Evolutionary conservation across 2,888 invertebrate species (phyloP), one percentile per base, ranked within the genome.

Genomic region (Punctoribates punctum): DNA sequence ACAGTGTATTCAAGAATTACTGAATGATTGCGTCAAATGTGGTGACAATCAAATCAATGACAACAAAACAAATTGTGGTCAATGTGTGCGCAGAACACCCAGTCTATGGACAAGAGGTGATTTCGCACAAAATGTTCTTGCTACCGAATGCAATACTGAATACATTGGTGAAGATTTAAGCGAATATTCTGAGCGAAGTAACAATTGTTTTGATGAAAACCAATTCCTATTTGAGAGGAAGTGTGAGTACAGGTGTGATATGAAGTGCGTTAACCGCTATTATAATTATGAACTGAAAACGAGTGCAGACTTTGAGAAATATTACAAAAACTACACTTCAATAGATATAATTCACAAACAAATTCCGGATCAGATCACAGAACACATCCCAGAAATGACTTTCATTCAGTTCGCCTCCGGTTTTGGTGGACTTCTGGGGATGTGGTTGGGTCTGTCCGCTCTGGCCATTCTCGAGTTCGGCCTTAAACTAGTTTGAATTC

Each of bases 371-470:
- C 51, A 51, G 20, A 20, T 51, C n/a, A 51, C 20, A 4, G 51
- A 51, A 51, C 11, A 51, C 20, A n/a, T 51, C 2, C 51, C 51
- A n/a, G 51, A 51, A 11, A 51, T 20, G n/a, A 51, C 51, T n/a
- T 51, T 51, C 20, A 20, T 51, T 51, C 20, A 15, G 20, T 51
- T 20, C 11, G n/a, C 20, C 20, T 51, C 51, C 11, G 20, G 51
- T 6, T 51, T 51, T 51, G 51, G 51, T 3, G 51, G 51, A 6
- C 11, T 51, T 2, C 20, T 51, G 2, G 51, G 51, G n/a, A 51
- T 51, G 51, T 51, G 51, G 51, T 51, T 51, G 20, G 51, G 51
- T n/a, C 20, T 51, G 51, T n/a, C n/a, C 51, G 51, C 20, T 51
- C 20, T 51, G 51, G 20, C 51, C 2, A 20, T 51, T 4, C 20